Evolutionary conservation across 2,888 invertebrate genomes (phyloP), one percentile per base, ranked within the genome.

Genomic region (Linnaemya vulpina): DNA sequence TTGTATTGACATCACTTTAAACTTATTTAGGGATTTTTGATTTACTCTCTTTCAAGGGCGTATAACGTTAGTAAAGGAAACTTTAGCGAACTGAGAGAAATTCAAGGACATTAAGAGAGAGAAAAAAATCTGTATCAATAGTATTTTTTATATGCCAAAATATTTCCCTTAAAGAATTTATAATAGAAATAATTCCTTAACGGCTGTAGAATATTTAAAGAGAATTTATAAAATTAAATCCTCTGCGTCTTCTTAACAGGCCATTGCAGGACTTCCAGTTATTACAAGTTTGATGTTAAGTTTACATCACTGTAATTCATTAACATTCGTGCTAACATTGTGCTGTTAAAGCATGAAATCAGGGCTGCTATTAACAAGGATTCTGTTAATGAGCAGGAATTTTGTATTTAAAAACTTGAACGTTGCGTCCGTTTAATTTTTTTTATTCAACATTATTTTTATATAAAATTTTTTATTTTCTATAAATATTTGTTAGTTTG

Each of bases 1-100:
- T 22, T n/a, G 10, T 55, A 15, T 30, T 17, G 15, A 55, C 30
- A 55, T 10, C 35, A 60, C 25, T 17, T 9, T 1, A 40, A 10
- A 46, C 8, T 51, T 51, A 13, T 25, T 13, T 22, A 53, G 11
- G 13, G 17, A 49, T 17, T n/a, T 7, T n/a, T 53, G 1, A 13
- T 3, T 0, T 51, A 10, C 51, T 55, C 70, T 78, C 78, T 77
- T 58, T 78, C 78, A 85, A 82, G 78, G 85, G 85, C 82, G 85
- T 85, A 82, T 51, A 49, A 65, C 35, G n/a, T 15, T 58, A 22
- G n/a, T 43, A 77, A 68, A 25, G 49, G 60, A 7, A 0, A n/a
- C 9, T 40, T 53, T 13, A 51, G 49, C 40, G 13, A 15, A 20
- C 43, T 30, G 25, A 22, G 11, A 25, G 43, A 43, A 10, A 51